phyloP scores from a whole-genome alignment of 1,140 invertebrate species.

The Psilanteris sp. region DNA sequence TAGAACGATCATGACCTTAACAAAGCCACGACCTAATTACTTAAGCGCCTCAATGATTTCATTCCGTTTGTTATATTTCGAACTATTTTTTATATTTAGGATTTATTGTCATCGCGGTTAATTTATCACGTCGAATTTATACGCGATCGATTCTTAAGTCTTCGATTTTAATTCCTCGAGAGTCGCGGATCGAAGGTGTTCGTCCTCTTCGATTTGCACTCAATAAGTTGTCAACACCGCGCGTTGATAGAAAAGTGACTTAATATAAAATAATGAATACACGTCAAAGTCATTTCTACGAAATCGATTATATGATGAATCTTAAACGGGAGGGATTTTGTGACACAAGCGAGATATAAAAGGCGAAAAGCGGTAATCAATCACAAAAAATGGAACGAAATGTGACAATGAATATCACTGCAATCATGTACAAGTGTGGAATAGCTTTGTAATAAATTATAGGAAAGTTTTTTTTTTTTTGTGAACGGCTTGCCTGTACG shows the following conservation, averaged over 20 bases:
- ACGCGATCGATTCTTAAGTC: too few relatives aligned
- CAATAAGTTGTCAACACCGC: conserved; percentile 1
- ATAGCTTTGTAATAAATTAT: conserved; percentile 55
- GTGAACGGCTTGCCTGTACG: conserved; percentile 17
- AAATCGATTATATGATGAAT: conserved; percentile 37
- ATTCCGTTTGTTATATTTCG: conserved; percentile 16
- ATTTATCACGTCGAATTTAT: conserved; percentile 24
- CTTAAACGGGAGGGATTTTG: too few relatives aligned
- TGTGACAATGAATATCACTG: conserved; percentile 40
- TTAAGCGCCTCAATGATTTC: conserved; percentile 38
- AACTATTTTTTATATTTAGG: conserved; percentile 18
- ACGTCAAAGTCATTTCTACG: conserved; percentile 26
- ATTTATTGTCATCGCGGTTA: conserved; percentile 7
- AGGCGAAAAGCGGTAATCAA: conserved; percentile 28
- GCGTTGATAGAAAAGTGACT: conserved; percentile 12
- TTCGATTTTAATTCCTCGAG: conserved; percentile 1
- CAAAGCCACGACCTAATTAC: conserved; percentile 48
- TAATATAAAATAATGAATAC: conserved; percentile 33
- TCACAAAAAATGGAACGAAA: conserved; percentile 19
- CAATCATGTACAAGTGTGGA: conserved; percentile 47
- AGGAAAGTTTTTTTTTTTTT: conserved; percentile 41
- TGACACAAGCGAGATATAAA: conserved; percentile 11
- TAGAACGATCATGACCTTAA: conserved; percentile 57
- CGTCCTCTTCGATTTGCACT: conserved; percentile 1
- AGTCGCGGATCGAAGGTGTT: background rate